Evolutionary conservation across 2,888 invertebrate species (phyloP).

Genomic region (Amblyjoppa fuscipennis): DNA sequence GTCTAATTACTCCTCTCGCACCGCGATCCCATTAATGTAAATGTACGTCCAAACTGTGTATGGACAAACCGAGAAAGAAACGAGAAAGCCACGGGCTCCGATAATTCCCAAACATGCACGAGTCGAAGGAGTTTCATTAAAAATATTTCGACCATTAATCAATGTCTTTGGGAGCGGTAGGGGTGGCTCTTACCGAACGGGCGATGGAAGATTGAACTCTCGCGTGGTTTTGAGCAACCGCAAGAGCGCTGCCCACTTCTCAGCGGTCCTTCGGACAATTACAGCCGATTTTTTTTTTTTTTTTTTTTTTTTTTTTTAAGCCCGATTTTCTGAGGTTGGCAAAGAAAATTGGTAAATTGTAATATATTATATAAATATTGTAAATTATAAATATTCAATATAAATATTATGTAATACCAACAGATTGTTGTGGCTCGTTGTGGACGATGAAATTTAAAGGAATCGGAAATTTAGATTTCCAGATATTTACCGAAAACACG

Average conservation of each 20-base stretch:
- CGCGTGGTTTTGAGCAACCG: constrained; percentile 1
- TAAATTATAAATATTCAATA: no score
- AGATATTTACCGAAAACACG: no score
- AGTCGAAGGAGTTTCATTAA: constrained; percentile 56
- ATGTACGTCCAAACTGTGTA: constrained; percentile 3
- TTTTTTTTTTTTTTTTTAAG: not conserved
- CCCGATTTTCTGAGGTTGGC: no score
- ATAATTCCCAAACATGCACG: constrained; percentile 45
- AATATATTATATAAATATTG: no score
- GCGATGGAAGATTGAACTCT: constrained; percentile 12
- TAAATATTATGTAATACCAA: no score
- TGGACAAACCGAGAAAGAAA: constrained; percentile 8
- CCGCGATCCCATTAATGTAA: constrained; percentile 33
- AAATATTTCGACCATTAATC: constrained; percentile 61
- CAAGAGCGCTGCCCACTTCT: not conserved
- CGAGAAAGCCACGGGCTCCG: constrained; percentile 10
- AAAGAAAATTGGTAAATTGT: no score
- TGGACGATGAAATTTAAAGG: no score
- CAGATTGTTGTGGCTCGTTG: no score
- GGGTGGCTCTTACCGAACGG: constrained; percentile 25
- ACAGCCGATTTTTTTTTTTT: not conserved
- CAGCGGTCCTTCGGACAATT: constrained; percentile 27
- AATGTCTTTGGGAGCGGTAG: constrained; percentile 44
- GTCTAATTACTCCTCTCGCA: constrained; percentile 80
- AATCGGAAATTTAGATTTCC: no score